A percentile compares a stretch with the other conserved stretches of the same genome.
Conservation (phyloP, 2,888 invertebrate species). For the Petrophora chlorosata region DNA sequence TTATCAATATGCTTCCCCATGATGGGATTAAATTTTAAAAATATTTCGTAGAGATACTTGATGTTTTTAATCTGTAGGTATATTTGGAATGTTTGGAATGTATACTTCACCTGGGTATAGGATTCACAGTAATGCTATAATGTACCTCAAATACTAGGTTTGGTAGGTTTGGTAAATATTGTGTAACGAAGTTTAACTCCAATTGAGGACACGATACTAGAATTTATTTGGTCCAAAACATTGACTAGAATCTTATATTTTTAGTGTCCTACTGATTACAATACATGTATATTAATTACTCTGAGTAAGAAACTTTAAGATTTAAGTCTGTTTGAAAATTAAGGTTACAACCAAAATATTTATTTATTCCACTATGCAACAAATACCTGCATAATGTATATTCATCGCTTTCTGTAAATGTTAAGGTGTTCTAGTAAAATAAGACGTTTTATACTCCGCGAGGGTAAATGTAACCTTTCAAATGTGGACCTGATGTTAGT, state of each 20-base stretch:
- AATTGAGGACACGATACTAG: background rate
- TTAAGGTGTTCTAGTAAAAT: background rate
- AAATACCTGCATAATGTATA: slow-evolving; percentile 20
- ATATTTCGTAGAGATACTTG: too few relatives aligned
- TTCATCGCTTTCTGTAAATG: slow-evolving; percentile 16
- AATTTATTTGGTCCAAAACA: too few relatives aligned
- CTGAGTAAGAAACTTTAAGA: background rate
- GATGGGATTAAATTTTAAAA: too few relatives aligned
- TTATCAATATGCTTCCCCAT: too few relatives aligned
- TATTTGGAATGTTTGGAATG: too few relatives aligned
- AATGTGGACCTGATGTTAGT: background rate
- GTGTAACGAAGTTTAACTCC: background rate
- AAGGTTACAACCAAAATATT: slow-evolving; percentile 20
- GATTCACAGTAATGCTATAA: slow-evolving; percentile 38
- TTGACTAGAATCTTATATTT: too few relatives aligned
- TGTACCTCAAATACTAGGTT: slow-evolving; percentile 46
- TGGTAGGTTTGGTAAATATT: background rate
- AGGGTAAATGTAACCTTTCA: too few relatives aligned
- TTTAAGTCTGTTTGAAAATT: slow-evolving; percentile 9
- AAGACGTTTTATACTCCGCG: too few relatives aligned
- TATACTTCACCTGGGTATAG: slow-evolving; percentile 45
- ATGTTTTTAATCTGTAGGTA: too few relatives aligned
- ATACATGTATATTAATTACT: background rate
- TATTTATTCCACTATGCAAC: background rate
- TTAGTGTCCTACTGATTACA: background rate